These are phyloP conservation scores for Charina bottae DNA, from an alignment of 2,113 vertebrate genomes.

Conservation along the genomic window DNA sequence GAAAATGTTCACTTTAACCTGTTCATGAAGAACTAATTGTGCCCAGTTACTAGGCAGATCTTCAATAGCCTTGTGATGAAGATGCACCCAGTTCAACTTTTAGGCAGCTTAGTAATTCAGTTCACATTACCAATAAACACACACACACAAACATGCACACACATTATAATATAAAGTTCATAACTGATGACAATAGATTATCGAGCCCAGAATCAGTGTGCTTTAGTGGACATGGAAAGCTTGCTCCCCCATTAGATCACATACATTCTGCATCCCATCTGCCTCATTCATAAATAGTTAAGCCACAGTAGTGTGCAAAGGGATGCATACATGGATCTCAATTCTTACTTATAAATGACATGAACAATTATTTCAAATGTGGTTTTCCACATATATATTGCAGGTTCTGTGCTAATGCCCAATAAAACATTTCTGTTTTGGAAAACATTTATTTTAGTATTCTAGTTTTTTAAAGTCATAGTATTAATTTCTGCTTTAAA, in stretches of 20 bases:
- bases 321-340: neutral
- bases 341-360: neutral
- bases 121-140: too few species aligned
- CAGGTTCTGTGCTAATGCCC: neutral
- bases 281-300: neutral
- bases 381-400: neutral
- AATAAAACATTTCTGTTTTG: neutral
- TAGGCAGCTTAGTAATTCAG: too few species aligned
- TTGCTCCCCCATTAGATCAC: neutral
- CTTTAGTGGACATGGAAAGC: neutral
- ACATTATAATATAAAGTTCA: neutral
- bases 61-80: too few species aligned
- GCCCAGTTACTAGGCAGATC: too few species aligned
- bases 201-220: neutral
- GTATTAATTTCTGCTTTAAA: neutral
- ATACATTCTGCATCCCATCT: neutral
- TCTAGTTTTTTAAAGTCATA: neutral
- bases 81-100: too few species aligned
- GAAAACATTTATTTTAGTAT: neutral
- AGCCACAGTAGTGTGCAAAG: neutral
- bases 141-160: too few species aligned
- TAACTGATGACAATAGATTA: neutral
- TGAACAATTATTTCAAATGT: neutral
- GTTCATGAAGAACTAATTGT: too few species aligned
- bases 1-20: too few species aligned